Percentiles rank a stretch among this genome's conserved stretches.
Conservation (phyloP, 2,888 invertebrate genomes). For the Caradrina clavipalpis region DNA sequence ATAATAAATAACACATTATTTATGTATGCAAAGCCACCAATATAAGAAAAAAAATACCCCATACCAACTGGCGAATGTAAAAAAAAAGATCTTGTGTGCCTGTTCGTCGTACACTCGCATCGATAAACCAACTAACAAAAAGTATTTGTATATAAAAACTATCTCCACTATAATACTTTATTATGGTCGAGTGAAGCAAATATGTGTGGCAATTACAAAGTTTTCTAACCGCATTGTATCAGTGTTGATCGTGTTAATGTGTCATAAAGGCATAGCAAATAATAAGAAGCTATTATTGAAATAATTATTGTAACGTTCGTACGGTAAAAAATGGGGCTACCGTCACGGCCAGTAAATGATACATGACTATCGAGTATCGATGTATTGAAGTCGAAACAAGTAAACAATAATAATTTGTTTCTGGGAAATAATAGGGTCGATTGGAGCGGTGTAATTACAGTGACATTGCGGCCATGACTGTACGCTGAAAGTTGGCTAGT, state of each 20-base stretch:
- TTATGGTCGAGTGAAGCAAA: conserved; percentile 64
- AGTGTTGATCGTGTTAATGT: conserved; percentile 59
- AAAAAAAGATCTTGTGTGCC: not conserved
- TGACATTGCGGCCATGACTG: conserved; percentile 18
- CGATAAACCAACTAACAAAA: conserved; percentile 39
- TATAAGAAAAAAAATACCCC: conserved; percentile 19
- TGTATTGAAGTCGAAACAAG: conserved; percentile 26
- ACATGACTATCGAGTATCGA: conserved; percentile 18
- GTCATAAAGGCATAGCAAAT: conserved; percentile 61
- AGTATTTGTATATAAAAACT: conserved; percentile 59
- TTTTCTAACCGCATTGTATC: conserved; percentile 63
- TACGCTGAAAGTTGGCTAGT: conserved; percentile 5
- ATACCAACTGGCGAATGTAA: not conserved
- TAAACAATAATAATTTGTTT: conserved; percentile 42
- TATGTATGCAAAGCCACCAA: not conserved
- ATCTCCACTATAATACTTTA: conserved; percentile 49
- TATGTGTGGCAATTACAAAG: conserved; percentile 62
- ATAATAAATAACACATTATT: conserved; percentile 22
- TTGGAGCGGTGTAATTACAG: conserved; percentile 29
- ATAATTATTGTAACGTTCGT: conserved; percentile 43
- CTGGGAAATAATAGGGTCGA: conserved; percentile 25
- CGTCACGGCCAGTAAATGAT: conserved; percentile 26
- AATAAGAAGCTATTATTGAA: conserved; percentile 56
- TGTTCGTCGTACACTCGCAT: conserved; percentile 11
- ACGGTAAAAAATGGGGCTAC: conserved; percentile 35